Evolutionary conservation across 2,888 invertebrate genomes (phyloP), one percentile per base, ranked within the genome.

Genomic region (Azorinus chamasolen): DNA sequence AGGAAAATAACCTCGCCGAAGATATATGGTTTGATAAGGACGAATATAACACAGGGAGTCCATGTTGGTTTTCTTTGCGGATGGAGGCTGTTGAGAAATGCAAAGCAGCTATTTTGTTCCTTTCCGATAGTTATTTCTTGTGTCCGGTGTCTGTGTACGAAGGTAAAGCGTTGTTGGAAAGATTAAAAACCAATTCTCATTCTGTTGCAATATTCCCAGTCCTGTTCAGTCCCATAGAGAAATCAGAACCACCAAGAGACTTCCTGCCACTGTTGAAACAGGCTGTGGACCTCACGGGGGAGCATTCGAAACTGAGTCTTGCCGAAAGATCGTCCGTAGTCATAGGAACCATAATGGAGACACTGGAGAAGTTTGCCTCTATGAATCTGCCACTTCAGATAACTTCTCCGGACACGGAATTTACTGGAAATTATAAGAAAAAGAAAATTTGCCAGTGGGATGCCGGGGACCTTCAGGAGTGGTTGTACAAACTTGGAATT

Each of bases 21-120:
- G 92, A 92, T 72, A 88, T 92, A 39, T 92, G 92, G 92, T 92
- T 92, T 83, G 92, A 92, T 70, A 91, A 91, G 69, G 92, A 92
- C 78, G 92, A 92, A 72, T 87, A 87, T 41, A 88, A 86, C 63
- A 91, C 89, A 1, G 92, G 90, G 74, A 91, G 88, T 69, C 91
- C 92, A 4, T 89, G 90, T 62, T 92, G 92, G 92, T 92, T 92
- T 74, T 91, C 91, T 3, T 55, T 87, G 63, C 72, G 92, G n/a
- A 88, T 92, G 89, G 92, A 92, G 74, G 89, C 92, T 2, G 90
- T 88, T 12, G 92, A 92, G 65, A 88, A 87, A 76, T 92, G 92
- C 72, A 72, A 87, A 41, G 92, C 92, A 10, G 90, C 91, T 6
- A 78, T 92, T 32, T 54, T 92, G 18, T 78, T 92, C 59, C 57